phyloP scores from a whole-genome alignment of 2,888 invertebrate species.

The Andrena flavipes region DNA sequence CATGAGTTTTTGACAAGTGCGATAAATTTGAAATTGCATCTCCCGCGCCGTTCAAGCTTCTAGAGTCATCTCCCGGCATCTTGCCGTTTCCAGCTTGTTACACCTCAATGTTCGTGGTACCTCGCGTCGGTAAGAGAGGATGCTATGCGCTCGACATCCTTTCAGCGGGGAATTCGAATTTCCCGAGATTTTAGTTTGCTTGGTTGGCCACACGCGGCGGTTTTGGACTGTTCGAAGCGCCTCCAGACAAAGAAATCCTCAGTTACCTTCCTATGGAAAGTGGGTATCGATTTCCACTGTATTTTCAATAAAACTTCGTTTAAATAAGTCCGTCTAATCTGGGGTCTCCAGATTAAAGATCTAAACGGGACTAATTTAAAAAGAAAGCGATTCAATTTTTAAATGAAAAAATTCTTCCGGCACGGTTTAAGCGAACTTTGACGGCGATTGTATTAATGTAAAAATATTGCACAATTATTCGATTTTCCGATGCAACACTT shows the following conservation, averaged over 20 bases:
- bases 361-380: neutral
- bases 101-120: neutral
- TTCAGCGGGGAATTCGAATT: constrained; percentile 30
- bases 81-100: neutral
- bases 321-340: neutral
- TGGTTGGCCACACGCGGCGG: constrained; percentile 6
- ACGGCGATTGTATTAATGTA: neutral
- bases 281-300: neutral
- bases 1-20: neutral
- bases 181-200: constrained; percentile 14
- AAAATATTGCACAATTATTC: neutral
- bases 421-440: neutral
- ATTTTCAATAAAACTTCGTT: neutral
- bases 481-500: neutral
- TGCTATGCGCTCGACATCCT: constrained; percentile 7
- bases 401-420: neutral
- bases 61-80: constrained; percentile 58
- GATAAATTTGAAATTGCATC: constrained; percentile 6
- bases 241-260: neutral
- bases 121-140: constrained; percentile 60
- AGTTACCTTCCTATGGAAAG: constrained; percentile 34
- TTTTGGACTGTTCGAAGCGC: neutral
- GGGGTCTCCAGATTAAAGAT: too few species aligned
- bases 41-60: neutral
- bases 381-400: neutral